Evolutionary conservation across 2,797 vertebrate genomes (phyloP).

Genomic region (Xenentodon cancila): DNA sequence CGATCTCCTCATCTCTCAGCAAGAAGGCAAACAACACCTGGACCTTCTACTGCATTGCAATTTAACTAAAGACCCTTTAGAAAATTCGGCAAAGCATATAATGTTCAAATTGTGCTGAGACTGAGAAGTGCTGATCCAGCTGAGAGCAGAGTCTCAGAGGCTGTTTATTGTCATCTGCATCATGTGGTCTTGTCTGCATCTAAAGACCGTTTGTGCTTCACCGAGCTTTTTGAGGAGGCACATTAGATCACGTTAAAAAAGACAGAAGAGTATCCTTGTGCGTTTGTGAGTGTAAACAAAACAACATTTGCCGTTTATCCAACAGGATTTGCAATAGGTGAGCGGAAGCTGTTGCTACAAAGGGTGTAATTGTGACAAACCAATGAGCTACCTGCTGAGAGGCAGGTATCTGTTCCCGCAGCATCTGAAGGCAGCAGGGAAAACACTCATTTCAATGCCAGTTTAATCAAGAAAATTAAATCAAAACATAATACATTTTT

Average conservation of each 20-base stretch:
- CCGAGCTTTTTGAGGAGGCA: constrained; percentile 9
- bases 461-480: constrained; percentile 8
- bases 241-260: constrained; percentile 6
- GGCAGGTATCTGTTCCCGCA: constrained; percentile 48
- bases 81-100: constrained; percentile 49
- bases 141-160: constrained; percentile 36
- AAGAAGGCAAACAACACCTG: background rate
- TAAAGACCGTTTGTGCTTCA: constrained; percentile 18
- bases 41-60: constrained; percentile 28
- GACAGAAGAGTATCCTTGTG: constrained; percentile 9
- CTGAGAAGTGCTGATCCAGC: constrained; percentile 57
- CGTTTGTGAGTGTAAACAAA: background rate
- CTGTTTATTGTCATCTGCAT: constrained; percentile 33
- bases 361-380: constrained; percentile 35
- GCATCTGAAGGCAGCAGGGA: constrained; percentile 23
- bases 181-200: constrained; percentile 24
- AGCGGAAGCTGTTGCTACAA: constrained; percentile 24
- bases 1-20: background rate
- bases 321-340: constrained; percentile 25
- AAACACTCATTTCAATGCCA: constrained; percentile 19
- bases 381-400: constrained; percentile 43
- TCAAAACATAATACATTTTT: background rate
- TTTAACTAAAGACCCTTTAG: constrained; percentile 34
- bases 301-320: constrained; percentile 35
- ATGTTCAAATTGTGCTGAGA: constrained; percentile 53